Evolutionary conservation across 2,113 vertebrate species (phyloP), one percentile per base, ranked within the genome.

Genomic region (Canis aureus): DNA sequence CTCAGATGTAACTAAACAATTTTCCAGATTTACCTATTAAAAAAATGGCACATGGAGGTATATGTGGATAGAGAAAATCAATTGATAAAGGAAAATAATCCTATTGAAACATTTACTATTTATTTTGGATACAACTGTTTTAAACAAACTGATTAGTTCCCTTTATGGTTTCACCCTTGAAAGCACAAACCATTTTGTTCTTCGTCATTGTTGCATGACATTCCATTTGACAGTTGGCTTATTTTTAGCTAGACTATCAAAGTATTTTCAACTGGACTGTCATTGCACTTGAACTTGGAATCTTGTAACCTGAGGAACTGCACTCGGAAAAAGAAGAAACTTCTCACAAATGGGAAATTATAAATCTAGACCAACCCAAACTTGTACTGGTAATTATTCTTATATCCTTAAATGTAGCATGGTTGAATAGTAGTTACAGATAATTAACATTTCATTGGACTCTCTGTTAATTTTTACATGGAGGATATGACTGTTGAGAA

Each of bases 321-420:
- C 95, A 66, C 93, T 97, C 97, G 97, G 98, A 96, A 96, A 97
- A 99, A 99, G 98, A 94, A 91, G 98, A 98, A 96, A 97, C 11
- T 93, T 93, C 95, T 94, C 96, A 98, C 98, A 98, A 98, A 99
- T 99, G 99, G 99, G 99, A 92, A 99, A 99, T 99, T 99, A 99
- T 97, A 99, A 99, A 99, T 99, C 99, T 85, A 99, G 99, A 99
- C 99, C 99, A 29, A 99, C 99, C 22, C 99, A 99, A 98, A 99
- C 99, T 11, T 99, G 99, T 94, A 99, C 99, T 97, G 99, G 99
- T 99, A 99, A 99, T 96, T 97, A 90, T 96, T 95, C 27, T 80
- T 97, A 38, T 80, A 98, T 98, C 79, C 92, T 98, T 91, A 94
- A 97, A 90, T 88, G 20, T 78, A 57, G 0, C 12, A 6, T 98